These are phyloP conservation scores for Lytechinus pictus DNA, from an alignment of 35 echinoderm and acorn worm species.

Conservation along the genomic window DNA sequence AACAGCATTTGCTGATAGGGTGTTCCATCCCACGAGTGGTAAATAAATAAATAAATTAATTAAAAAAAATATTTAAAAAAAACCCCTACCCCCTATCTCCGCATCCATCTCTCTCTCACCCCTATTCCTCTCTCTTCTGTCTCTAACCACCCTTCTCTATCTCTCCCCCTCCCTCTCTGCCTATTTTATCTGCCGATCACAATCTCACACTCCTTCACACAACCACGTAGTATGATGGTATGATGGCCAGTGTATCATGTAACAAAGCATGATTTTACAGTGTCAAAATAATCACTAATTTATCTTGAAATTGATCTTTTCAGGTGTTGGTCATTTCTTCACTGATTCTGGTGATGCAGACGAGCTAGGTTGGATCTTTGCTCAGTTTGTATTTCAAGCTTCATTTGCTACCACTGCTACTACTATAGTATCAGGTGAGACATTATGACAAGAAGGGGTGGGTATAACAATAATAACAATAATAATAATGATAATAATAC, in stretches of 20 bases:
- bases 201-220: too few relatives aligned
- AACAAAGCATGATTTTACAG: too few relatives aligned
- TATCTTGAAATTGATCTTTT: background rate
- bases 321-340: constrained; percentile 79
- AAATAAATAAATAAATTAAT: too few relatives aligned
- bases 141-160: background rate
- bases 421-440: constrained; percentile 87
- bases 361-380: constrained; percentile 77
- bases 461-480: too few relatives aligned
- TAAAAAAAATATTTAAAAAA: too few relatives aligned
- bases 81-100: background rate
- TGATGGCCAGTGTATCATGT: too few relatives aligned
- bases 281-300: too few relatives aligned
- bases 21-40: too few relatives aligned
- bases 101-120: background rate
- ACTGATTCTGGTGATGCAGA: constrained; percentile 72
- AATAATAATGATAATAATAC: too few relatives aligned
- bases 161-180: background rate
- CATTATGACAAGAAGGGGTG: background rate
- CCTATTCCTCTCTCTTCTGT: background rate
- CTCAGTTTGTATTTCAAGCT: constrained; percentile 88
- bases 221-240: too few relatives aligned
- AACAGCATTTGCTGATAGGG: too few relatives aligned
- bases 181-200: too few relatives aligned
- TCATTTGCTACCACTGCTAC: constrained; percentile 97